These are phyloP conservation scores for Ibidorhyncha struthersii DNA, from an alignment of 2,113 vertebrate genomes.

Conservation along the genomic window DNA sequence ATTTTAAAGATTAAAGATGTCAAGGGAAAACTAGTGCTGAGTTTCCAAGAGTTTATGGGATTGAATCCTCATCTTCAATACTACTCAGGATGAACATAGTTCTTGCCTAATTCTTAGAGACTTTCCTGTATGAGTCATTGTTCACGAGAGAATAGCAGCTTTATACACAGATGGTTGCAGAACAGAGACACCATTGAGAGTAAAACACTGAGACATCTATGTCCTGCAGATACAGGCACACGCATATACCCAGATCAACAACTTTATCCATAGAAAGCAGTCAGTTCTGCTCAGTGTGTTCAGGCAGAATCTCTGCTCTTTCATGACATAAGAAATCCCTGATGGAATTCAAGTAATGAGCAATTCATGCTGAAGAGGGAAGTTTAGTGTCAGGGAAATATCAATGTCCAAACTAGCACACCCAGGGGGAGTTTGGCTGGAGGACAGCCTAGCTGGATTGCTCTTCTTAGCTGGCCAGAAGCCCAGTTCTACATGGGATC, in stretches of 20 bases:
- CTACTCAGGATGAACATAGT: slow-evolving; percentile 3
- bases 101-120: slow-evolving; percentile 53
- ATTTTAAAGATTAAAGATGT: not conserved
- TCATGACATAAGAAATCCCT: slow-evolving; percentile 30
- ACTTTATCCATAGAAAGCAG: slow-evolving; percentile 32
- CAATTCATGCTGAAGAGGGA: slow-evolving; percentile 28
- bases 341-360: slow-evolving; percentile 33
- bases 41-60: slow-evolving; percentile 30
- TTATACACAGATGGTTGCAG: slow-evolving; percentile 63
- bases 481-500: not conserved
- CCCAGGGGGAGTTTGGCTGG: not conserved
- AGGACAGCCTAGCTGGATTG: not conserved
- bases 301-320: slow-evolving; percentile 34
- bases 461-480: slow-evolving; percentile 16
- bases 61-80: not conserved
- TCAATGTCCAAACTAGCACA: not conserved
- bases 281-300: slow-evolving; percentile 36
- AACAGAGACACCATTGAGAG: slow-evolving; percentile 65
- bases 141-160: slow-evolving; percentile 63
- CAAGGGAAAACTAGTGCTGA: slow-evolving; percentile 9
- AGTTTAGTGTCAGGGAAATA: slow-evolving; percentile 26
- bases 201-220: slow-evolving; percentile 52
- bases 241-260: slow-evolving; percentile 24
- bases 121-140: slow-evolving; percentile 62
- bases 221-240: slow-evolving; percentile 44